Base-by-base conservation (phyloP, 2,113 vertebrate species). In the Eupsittula cactorum region DNA sequence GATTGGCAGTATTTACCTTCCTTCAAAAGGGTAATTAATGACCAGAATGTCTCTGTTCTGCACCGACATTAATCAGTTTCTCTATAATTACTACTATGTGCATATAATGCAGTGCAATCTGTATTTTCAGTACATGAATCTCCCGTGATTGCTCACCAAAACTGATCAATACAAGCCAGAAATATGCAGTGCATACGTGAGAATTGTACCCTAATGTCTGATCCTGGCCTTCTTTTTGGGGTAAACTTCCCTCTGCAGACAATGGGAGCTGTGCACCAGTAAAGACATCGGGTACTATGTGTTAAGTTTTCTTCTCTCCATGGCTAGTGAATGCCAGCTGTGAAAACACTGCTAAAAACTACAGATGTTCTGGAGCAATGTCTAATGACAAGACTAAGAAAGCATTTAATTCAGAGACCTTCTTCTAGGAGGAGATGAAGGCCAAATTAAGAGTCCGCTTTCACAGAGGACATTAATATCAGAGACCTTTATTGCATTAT, bases 401-500 rank as follows among this genome's bases (percentile, higher is more conserved):
- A 42, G 16, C 1, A 2, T 69, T 90, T 53, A 53, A 62, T 76
- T 76, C 55, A 64, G 15, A 90, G 10, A 41, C 35, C 23, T 20
- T 55, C 23, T 68, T 68, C 76, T 37, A 86, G 42, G 31, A 73
- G 33, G 53, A 79, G 9, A 69, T 10, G 69, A 95, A 85, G 81
- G 37, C 41, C 77, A 63, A 53, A 52, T 47, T 37, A 52, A 42
- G 44, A 93, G 77, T 49, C 42, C n/a, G 39, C 1, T 3, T 86
- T 89, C 79, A 74, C 62, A 75, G 77, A 81, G n/a, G 3, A 55
- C 65, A 82, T 46, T 53, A 89, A 41, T 73, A 79, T 65, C 65
- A 59, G 49, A 57, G 59, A 33, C 23, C 28, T 73, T 76, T 50
- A 93, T 37, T 91, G 47, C 69, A 71, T 95, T 89, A 93, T 68